A percentile compares a stretch with the other conserved stretches of the same genome.
These are phyloP conservation scores for Campoplex capitator DNA, from an alignment of 2,888 invertebrate genomes.

Conservation along the genomic window DNA sequence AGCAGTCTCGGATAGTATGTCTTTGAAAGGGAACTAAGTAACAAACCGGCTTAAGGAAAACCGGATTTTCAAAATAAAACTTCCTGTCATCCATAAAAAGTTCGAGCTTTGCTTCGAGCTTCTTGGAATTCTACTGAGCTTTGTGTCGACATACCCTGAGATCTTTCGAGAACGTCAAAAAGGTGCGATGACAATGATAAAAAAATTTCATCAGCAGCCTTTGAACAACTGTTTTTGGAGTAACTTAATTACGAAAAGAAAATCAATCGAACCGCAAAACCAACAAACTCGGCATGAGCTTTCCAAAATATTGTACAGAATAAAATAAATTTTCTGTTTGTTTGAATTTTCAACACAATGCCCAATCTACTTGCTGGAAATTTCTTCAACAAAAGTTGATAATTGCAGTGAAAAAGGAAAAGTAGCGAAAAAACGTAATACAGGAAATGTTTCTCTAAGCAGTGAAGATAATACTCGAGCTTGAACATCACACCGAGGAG, in stretches of 20 bases:
- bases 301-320: neutral
- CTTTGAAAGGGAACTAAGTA: neutral
- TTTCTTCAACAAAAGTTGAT: neutral
- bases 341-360: neutral
- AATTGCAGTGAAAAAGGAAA: neutral
- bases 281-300: neutral
- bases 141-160: neutral
- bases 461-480: neutral
- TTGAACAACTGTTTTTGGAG: neutral
- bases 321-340: neutral
- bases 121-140: neutral
- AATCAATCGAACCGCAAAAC: neutral
- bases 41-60: neutral
- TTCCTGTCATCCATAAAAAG: neutral
- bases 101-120: neutral
- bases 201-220: neutral
- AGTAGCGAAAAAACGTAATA: neutral
- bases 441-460: neutral
- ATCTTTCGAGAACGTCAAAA: neutral
- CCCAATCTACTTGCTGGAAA: neutral
- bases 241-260: neutral
- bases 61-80: neutral
- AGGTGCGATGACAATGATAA: neutral
- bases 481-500: slow-evolving; percentile 22
- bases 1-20: neutral